phyloP scores from a whole-genome alignment of 1,140 invertebrate genomes.

The Saccostrea cuccullata region DNA sequence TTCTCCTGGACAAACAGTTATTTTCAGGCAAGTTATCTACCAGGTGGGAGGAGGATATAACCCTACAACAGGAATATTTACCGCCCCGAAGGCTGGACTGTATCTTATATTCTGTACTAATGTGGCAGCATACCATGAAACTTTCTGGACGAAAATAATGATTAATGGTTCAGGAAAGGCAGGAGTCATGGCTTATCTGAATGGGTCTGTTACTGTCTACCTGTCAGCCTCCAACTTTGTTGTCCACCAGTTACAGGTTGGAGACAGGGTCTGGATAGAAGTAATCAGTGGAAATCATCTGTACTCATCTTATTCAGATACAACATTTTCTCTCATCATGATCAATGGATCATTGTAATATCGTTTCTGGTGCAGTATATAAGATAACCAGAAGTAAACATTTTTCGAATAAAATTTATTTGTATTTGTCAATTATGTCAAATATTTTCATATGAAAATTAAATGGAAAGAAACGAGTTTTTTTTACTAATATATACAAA shows the following conservation, averaged over 20 bases:
- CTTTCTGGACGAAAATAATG: neutral
- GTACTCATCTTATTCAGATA: too few species aligned
- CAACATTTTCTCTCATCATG: too few species aligned
- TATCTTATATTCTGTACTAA: neutral
- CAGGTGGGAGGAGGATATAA: neutral
- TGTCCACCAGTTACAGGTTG: neutral
- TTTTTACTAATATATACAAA: too few species aligned
- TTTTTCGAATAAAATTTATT: too few species aligned
- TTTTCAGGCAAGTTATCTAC: neutral
- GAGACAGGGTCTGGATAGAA: neutral
- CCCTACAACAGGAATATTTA: neutral
- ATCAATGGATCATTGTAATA: too few species aligned
- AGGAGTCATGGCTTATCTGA: neutral
- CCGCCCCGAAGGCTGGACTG: neutral
- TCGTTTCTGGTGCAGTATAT: too few species aligned
- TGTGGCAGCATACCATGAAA: neutral
- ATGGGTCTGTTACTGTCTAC: neutral
- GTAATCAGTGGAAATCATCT: neutral
- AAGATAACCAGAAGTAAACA: too few species aligned
- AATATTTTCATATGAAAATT: too few species aligned
- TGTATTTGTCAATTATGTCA: too few species aligned
- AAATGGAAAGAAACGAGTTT: too few species aligned
- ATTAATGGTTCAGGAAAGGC: neutral
- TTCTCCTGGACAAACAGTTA: neutral
- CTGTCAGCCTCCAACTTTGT: neutral